Conservation (phyloP, 37 sponge, comb jelly and placozoan genomes). For the Ephydatia muelleri region DNA sequence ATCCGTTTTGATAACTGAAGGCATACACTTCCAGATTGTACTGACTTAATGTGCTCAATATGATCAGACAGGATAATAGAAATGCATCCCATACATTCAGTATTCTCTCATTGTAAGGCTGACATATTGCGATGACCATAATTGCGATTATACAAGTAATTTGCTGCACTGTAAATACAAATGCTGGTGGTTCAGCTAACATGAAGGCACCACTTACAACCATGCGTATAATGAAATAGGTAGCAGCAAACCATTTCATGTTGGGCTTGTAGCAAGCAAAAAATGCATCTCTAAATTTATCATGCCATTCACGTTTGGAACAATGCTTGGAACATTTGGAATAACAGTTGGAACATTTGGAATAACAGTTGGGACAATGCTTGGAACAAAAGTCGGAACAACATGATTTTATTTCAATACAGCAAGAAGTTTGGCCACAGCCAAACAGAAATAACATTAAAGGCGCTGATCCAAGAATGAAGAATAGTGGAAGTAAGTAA, state of each 20-base stretch:
- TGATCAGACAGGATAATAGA: too few species aligned
- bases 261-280: neutral
- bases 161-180: neutral
- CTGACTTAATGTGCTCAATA: too few species aligned
- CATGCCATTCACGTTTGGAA: neutral
- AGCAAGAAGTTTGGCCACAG: neutral
- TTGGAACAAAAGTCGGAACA: too few species aligned
- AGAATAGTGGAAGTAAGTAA: neutral
- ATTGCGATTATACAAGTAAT: too few species aligned
- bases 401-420: neutral
- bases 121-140: too few species aligned
- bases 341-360: too few species aligned
- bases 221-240: neutral
- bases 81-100: too few species aligned
- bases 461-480: neutral
- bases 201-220: neutral
- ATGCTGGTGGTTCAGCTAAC: neutral
- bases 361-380: too few species aligned
- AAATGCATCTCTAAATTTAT: neutral
- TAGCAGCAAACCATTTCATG: neutral
- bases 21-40: too few species aligned
- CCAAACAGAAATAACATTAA: neutral
- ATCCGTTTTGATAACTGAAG: too few species aligned
- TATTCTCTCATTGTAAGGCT: too few species aligned
- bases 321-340: too few species aligned